Evolutionary conservation across 1,140 invertebrate genomes (phyloP), one percentile per base, ranked within the genome.

Genomic region (Phortica variegata): DNA sequence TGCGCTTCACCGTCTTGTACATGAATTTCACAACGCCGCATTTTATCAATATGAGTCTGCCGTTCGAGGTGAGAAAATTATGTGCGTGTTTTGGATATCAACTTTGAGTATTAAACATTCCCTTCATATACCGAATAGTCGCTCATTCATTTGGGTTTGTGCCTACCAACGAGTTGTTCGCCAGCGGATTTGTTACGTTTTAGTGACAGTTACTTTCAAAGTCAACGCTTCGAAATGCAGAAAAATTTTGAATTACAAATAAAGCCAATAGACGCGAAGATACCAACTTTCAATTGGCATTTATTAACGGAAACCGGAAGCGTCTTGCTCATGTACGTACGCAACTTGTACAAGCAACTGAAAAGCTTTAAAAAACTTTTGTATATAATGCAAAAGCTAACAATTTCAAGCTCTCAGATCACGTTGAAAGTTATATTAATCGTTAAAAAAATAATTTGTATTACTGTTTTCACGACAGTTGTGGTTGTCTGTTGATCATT

Each of bases 161-260:
- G 51, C 43, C 26, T 49, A n/a, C 43, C 42, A 31, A 34, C 39
- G 8, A 32, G 20, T 12, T 43, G 38, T 32, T 19, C 32, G 12
- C 2, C 10, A 6, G 34, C 38, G n/a, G 18, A 16, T 41, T 20
- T 54, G 37, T 13, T 20, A 31, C 13, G 36, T 6, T 58, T 47
- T 29, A 37, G 36, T 6, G 44, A 48, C 21, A 4, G 20, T 6
- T 47, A 50, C 53, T 73, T 73, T 54, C 38, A 34, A 37, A 23
- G 54, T 49, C 53, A 55, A 23, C 29, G 29, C 10, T 42, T 65
- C 50, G 46, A 65, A 53, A 41, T 58, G 51, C 54, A 69, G 49
- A 49, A 60, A 46, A 59, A 58, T 49, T 74, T 63, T 44, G 32
- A 56, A 56, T 56, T 74, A 48, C 42, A 71, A 37, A 17, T 61